These are phyloP conservation scores for Dendropsophus ebraccatus DNA, from an alignment of 2,113 vertebrate genomes.

Conservation along the genomic window DNA sequence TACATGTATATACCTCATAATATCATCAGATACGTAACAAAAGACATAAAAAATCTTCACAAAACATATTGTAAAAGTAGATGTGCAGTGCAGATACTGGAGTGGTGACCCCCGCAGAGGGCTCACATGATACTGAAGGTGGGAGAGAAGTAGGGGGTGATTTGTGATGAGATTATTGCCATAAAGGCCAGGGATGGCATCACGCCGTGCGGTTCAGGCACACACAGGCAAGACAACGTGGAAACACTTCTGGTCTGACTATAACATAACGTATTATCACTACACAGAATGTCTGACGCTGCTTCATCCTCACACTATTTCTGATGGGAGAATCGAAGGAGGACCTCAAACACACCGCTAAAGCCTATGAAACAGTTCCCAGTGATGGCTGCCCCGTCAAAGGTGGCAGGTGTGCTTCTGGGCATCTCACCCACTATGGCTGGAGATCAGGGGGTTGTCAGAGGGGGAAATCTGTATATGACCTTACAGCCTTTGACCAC, in stretches of 20 bases:
- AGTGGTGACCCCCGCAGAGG: background rate
- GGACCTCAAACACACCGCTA: too few relatives aligned
- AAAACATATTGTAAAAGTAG: conserved; percentile 39
- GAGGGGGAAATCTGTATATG: too few relatives aligned
- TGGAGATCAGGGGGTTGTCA: too few relatives aligned
- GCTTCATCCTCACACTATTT: background rate
- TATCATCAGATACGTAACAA: conserved; percentile 29
- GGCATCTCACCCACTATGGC: too few relatives aligned
- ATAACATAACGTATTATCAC: background rate
- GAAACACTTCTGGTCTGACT: conserved; percentile 23
- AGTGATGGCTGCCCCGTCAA: too few relatives aligned
- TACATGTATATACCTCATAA: conserved; percentile 58
- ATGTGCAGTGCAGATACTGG: conserved; percentile 32
- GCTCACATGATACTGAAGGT: background rate
- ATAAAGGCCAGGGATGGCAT: background rate
- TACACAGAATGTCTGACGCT: conserved; percentile 4
- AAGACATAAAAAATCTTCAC: conserved; percentile 43
- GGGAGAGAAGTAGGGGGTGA: background rate
- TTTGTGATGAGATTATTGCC: background rate
- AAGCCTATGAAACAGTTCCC: too few relatives aligned
- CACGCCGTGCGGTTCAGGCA: background rate
- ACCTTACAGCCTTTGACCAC: too few relatives aligned
- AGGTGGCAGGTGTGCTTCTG: too few relatives aligned
- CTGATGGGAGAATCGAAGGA: background rate
- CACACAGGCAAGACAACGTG: background rate